Evolutionary conservation across 1,140 invertebrate species (phyloP).

Genomic region (Leptinotarsa texana): DNA sequence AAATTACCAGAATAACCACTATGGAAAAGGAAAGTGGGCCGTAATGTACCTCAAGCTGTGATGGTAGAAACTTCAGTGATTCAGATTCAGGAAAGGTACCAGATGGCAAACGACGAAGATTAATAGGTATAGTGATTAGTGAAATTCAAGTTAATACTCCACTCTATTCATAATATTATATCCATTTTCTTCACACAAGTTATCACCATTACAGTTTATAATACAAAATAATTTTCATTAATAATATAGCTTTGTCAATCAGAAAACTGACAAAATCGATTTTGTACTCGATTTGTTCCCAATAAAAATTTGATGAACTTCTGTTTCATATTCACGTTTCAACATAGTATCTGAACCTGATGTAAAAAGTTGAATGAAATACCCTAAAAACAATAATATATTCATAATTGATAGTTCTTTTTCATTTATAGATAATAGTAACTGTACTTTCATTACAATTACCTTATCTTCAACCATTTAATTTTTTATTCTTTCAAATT

Average conservation of each 20-base stretch:
- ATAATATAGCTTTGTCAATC: neutral
- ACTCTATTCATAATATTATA: neutral
- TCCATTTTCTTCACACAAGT: no score
- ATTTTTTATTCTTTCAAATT: neutral
- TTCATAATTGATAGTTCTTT: neutral
- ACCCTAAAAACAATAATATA: neutral
- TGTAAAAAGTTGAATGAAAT: neutral
- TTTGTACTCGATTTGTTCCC: neutral
- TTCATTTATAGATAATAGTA: neutral
- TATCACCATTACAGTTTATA: no score
- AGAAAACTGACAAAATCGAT: neutral
- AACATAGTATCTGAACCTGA: neutral
- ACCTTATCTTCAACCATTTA: neutral
- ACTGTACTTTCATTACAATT: neutral
- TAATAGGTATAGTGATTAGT: neutral
- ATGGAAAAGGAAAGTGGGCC: neutral
- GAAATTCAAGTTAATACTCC: no score
- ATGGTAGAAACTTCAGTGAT: neutral
- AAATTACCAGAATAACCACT: neutral
- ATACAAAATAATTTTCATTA: neutral
- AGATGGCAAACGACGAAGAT: neutral
- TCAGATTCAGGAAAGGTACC: neutral
- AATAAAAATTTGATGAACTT: neutral
- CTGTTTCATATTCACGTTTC: neutral
- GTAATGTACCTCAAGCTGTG: neutral